A percentile compares a stretch with the other conserved stretches of the same genome.
These are phyloP conservation scores for Malurus alboscapulatus DNA, from an alignment of 2,113 vertebrate species.

Conservation along the genomic window DNA sequence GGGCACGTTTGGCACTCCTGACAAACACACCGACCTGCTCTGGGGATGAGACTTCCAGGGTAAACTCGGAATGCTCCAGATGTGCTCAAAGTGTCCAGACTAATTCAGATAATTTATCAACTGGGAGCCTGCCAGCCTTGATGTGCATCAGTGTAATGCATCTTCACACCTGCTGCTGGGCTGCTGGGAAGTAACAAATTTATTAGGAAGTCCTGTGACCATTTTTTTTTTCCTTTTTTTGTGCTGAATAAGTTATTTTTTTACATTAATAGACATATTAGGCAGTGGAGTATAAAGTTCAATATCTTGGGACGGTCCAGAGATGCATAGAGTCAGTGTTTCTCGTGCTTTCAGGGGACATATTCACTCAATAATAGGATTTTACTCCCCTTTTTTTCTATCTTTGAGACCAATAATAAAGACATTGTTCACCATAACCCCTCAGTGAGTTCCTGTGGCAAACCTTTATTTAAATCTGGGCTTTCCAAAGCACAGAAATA, in stretches of 20 bases:
- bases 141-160: neutral
- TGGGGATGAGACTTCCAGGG: neutral
- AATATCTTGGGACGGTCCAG: neutral
- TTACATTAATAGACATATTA: neutral
- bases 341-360: neutral
- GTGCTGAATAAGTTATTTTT: neutral
- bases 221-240: neutral
- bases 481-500: neutral
- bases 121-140: slow-evolving; percentile 5
- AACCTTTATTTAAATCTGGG: neutral
- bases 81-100: slow-evolving; percentile 28
- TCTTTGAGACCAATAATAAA: neutral
- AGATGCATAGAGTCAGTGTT: neutral
- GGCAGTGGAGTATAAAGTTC: neutral
- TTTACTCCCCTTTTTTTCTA: neutral
- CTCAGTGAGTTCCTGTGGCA: neutral
- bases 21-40: neutral
- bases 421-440: neutral
- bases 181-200: neutral
- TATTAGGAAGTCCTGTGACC: neutral
- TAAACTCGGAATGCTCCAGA: slow-evolving; percentile 30
- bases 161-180: slow-evolving; percentile 34
- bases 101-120: slow-evolving; percentile 37
- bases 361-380: fast-evolving
- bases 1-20: neutral